These are phyloP conservation scores for Molossus molossus DNA, from an alignment of 2,797 vertebrate genomes.

Conservation along the genomic window DNA sequence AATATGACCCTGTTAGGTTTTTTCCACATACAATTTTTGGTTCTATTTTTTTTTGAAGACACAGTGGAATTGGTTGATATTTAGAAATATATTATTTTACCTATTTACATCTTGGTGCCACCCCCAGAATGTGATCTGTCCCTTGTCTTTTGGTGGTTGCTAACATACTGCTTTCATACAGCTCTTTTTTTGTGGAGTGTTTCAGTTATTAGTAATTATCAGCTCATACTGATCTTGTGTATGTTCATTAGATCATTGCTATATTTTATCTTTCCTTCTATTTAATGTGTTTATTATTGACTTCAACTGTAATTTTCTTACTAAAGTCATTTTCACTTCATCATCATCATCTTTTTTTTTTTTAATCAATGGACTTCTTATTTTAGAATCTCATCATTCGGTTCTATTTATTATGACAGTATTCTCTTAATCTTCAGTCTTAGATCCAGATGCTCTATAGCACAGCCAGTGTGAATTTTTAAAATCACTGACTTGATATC, in stretches of 20 bases:
- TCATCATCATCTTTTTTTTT: background rate
- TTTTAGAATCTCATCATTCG: background rate
- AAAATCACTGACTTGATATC: background rate
- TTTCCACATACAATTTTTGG: background rate
- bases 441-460: background rate
- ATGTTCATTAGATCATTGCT: background rate
- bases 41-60: background rate
- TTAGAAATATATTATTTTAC: background rate
- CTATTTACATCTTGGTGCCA: background rate
- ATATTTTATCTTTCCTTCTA: background rate
- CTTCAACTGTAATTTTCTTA: background rate
- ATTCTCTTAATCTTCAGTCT: background rate
- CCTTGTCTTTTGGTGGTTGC: background rate
- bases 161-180: background rate
- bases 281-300: background rate
- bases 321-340: background rate
- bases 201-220: background rate
- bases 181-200: background rate
- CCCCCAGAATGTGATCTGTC: background rate
- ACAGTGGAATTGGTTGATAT: background rate
- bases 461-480: background rate
- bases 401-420: background rate
- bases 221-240: background rate
- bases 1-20: background rate
- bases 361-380: background rate